Percentiles rank a stretch among this genome's conserved stretches.
phyloP scores from a whole-genome alignment of 1,140 invertebrate genomes.

The Microplitis mediator region DNA sequence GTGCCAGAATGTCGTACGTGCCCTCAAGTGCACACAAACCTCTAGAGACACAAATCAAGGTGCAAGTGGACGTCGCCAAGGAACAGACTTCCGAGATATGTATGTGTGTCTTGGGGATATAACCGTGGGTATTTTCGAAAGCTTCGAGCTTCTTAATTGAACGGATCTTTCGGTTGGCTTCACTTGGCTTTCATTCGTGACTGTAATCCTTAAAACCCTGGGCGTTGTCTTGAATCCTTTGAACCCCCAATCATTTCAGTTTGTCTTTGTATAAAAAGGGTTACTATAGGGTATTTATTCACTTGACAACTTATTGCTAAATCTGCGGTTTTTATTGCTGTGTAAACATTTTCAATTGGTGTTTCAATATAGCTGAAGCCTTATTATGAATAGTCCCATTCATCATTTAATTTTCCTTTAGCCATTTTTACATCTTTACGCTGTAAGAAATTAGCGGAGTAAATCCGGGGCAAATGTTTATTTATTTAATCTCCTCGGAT shows the following conservation, averaged over 20 bases:
- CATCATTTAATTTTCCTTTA: no score
- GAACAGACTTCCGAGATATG: neutral
- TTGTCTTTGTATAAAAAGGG: no score
- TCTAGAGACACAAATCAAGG: constrained; percentile 20
- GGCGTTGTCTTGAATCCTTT: constrained; percentile 8
- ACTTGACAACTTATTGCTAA: no score
- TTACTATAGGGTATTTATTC: no score
- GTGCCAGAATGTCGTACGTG: neutral
- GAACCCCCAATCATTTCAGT: neutral
- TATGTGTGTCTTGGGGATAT: neutral
- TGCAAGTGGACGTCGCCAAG: constrained; percentile 6
- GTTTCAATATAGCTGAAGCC: no score
- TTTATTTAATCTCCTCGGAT: no score
- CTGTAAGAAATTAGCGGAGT: no score
- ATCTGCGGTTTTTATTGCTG: no score
- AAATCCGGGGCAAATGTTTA: no score
- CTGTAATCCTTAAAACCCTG: neutral
- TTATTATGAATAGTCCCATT: no score
- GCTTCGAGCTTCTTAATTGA: neutral
- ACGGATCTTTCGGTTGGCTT: neutral
- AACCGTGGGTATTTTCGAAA: neutral
- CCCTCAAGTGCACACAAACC: neutral
- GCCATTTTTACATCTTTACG: no score
- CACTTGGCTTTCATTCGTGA: constrained; percentile 1
- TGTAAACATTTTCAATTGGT: no score